A percentile compares a stretch with the other conserved stretches of the same genome.
phyloP scores from a whole-genome alignment of 2,888 invertebrate genomes.

The Plagodis dolabraria region DNA sequence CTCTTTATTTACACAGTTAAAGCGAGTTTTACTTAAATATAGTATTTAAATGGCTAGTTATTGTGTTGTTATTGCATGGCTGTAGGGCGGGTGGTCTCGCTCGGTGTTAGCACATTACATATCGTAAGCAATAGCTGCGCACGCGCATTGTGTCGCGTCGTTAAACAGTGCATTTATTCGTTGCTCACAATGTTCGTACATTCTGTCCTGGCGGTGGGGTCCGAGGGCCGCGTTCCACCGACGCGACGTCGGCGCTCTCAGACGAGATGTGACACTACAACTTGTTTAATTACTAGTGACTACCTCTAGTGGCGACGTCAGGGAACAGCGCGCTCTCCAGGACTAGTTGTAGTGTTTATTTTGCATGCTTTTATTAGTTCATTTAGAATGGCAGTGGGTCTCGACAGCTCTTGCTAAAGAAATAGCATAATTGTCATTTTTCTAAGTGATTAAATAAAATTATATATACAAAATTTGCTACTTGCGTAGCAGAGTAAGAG shows the following conservation, averaged over 20 bases:
- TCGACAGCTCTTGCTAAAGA: conserved; percentile 11
- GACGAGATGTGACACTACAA: neutral
- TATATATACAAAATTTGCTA: no score
- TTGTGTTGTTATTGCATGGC: conserved; percentile 8
- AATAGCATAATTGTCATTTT: no score
- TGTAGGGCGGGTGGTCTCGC: conserved; percentile 12
- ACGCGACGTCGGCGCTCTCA: neutral
- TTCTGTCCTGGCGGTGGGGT: neutral
- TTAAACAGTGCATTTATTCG: conserved; percentile 22
- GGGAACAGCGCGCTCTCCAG: neutral
- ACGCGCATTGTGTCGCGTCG: neutral
- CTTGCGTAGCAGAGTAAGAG: conserved; percentile 1
- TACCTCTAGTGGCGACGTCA: no score
- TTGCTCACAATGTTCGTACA: conserved; percentile 14
- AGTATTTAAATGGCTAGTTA: conserved; percentile 3
- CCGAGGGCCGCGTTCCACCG: neutral
- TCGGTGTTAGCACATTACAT: conserved; percentile 21
- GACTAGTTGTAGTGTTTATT: neutral
- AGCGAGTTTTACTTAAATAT: conserved; percentile 29
- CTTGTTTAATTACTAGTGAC: conserved; percentile 6
- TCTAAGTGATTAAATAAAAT: no score
- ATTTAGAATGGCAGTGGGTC: conserved; percentile 1
- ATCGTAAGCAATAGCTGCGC: conserved; percentile 18
- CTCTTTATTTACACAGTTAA: conserved; percentile 22
- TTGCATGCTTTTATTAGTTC: conserved; percentile 4